Percentiles rank a stretch among this genome's conserved stretches.
These are phyloP conservation scores for Molossus alvarezi DNA, from an alignment of 2,797 vertebrate genomes.

Conservation along the genomic window DNA sequence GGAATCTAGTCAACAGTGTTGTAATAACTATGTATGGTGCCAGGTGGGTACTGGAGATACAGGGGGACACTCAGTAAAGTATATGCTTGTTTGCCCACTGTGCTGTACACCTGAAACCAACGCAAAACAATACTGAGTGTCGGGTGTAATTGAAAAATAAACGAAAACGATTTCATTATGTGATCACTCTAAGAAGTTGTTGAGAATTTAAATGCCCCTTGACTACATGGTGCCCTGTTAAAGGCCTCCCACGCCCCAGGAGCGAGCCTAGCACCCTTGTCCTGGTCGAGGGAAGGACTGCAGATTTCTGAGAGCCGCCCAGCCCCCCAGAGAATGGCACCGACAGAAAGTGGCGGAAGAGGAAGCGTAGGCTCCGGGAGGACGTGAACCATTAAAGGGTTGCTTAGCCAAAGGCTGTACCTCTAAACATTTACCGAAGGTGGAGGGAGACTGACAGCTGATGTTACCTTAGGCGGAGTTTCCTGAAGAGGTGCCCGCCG, in stretches of 20 bases:
- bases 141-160: neutral
- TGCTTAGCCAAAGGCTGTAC: neutral
- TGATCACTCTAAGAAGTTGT: neutral
- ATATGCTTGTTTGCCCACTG: neutral
- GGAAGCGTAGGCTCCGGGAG: neutral
- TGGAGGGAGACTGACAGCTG: neutral
- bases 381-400: neutral
- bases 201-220: neutral
- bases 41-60: neutral
- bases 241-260: neutral
- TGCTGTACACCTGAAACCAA: neutral
- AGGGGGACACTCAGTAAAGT: accelerated
- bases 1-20: neutral
- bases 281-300: neutral
- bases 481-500: neutral
- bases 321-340: neutral
- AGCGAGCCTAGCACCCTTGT: neutral
- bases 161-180: neutral
- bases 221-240: neutral
- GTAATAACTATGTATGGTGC: neutral
- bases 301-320: neutral
- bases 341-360: neutral
- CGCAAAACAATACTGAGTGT: neutral
- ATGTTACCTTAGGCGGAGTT: accelerated
- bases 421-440: conserved; percentile 64